Evolutionary conservation across 2,797 vertebrate genomes (phyloP), one percentile per base, ranked within the genome.

Genomic region (Pampus argenteus): DNA sequence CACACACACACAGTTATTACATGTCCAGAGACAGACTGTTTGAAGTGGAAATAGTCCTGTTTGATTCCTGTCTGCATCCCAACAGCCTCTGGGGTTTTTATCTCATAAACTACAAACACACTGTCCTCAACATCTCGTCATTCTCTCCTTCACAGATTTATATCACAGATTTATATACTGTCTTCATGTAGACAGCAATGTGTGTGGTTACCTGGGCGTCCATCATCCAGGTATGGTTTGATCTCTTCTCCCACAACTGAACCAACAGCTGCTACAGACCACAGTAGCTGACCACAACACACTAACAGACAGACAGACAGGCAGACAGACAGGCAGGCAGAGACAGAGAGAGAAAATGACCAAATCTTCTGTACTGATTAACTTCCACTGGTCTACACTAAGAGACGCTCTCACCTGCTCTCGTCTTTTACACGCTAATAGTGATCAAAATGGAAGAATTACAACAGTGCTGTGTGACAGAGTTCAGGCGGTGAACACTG

Each of bases 201-300:
- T 57, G 23, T 25, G 23, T 26, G 42, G 26, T 60, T 93, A 98
- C 97, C 96, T 96, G 90, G 87, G 58, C 76, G 84, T 79, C 88
- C 76, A 18, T 67, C 89, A 58, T 95, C 94, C 76, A 96, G 85
- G 83, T 94, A 96, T 0, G 92, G 86, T 82, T 89, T 93, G 88
- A 98, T 75, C 76, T 95, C 76, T 81, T 92, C 82, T 76, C 96
- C 94, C 15, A 92, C 66, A 70, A 70, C 84, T 6, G 93, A 94
- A 76, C 93, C 86, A 14, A 83, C 91, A 26, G 95, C 95, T 71
- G 95, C 91, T n/a, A 90, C 90, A 76, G 96, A 95, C 87, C 95
- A 96, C 84, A 98, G 86, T 88, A 97, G 84, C 66, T 93, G 90
- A 80, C 92, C 95, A 66, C 95, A 97, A 86, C 93, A 95, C 90